Evolutionary conservation across 2,888 invertebrate genomes (phyloP), one percentile per base, ranked within the genome.

Genomic region (Argyresthia goedartella): DNA sequence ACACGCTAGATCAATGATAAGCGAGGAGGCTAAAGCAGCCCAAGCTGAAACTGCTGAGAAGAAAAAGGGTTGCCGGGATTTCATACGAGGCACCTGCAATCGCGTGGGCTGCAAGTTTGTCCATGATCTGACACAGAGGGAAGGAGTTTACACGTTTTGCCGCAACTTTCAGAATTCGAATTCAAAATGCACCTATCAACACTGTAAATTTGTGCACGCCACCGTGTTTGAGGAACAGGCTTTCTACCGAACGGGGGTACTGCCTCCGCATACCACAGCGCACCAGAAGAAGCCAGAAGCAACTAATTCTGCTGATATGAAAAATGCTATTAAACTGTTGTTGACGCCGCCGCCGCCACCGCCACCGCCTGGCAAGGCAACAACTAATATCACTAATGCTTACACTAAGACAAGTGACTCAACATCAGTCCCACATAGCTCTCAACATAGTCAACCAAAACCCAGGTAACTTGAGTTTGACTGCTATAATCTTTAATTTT

Each of bases 161-260:
- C 66, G 65, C 34, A 72, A 81, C 39, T 81, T 64, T 46, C 81
- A 80, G 50, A 81, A 81, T 41, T 53, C 60, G 0, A 25, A 25
- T 25, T 25, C 25, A 4, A 60, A 61, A 0, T 81, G 81, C 50
- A 69, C 58, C 0, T 60, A 59, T 35, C 63, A 69, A 0, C 64
- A 67, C n/a, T 81, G 81, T 55, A 76, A 66, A 56, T 81, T 71
- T 56, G 76, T 77, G 0, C 81, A 80, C 55, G 81, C 80, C 0
- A 62, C 71, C 0, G 73, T 81, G 0, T 78, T 76, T 57, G 79
- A 81, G 52, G 76, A 80, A 41, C 74, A 76, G 39, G 55, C 65
- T 14, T 81, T 72, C 52, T 76, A 68, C 41, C 59, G 79, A 39
- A 75, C 78, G 0, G 76, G 72, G 0, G 60, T 56, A 36, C 58